Evolutionary conservation across 2,113 vertebrate genomes (phyloP).

Genomic region (Fukomys damarensis): DNA sequence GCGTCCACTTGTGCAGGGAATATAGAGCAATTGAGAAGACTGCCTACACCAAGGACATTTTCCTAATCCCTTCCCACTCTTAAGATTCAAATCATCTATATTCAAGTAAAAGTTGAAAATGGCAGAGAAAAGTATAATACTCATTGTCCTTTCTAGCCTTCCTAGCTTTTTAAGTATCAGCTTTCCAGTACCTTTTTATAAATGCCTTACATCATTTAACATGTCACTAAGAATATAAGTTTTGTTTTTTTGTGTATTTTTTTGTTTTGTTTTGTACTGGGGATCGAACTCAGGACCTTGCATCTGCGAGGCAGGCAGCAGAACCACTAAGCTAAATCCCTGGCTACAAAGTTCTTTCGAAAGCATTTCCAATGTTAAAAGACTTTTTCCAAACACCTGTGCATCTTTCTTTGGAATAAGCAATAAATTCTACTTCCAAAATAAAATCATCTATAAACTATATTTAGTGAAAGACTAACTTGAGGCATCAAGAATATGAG

Average conservation of each 20-base stretch:
- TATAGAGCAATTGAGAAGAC: background rate
- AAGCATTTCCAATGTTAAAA: slow-evolving; percentile 36
- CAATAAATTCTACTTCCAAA: slow-evolving; percentile 53
- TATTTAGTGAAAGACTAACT: slow-evolving; percentile 60
- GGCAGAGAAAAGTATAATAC: background rate
- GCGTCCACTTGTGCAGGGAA: background rate
- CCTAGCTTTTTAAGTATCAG: slow-evolving; percentile 28
- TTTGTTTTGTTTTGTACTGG: no score
- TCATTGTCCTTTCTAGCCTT: background rate
- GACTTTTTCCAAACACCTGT: slow-evolving; percentile 22
- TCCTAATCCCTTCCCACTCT: slow-evolving; percentile 34
- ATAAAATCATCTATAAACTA: slow-evolving; percentile 9
- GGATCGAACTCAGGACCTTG: no score
- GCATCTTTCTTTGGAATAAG: slow-evolving; percentile 44
- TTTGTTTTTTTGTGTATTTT: no score
- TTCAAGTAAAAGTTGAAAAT: background rate
- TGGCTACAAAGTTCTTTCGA: slow-evolving; percentile 19
- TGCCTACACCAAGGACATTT: background rate
- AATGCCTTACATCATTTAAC: slow-evolving; percentile 55
- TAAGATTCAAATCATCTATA: slow-evolving; percentile 11
- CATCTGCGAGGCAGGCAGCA: no score
- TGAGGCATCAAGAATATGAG: slow-evolving; percentile 35
- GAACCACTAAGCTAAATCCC: no score
- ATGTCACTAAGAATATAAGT: slow-evolving; percentile 27
- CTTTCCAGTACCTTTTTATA: slow-evolving; percentile 41